These are phyloP conservation scores for Anolis apletophallus DNA, from an alignment of 2,797 vertebrate genomes.

Conservation along the genomic window DNA sequence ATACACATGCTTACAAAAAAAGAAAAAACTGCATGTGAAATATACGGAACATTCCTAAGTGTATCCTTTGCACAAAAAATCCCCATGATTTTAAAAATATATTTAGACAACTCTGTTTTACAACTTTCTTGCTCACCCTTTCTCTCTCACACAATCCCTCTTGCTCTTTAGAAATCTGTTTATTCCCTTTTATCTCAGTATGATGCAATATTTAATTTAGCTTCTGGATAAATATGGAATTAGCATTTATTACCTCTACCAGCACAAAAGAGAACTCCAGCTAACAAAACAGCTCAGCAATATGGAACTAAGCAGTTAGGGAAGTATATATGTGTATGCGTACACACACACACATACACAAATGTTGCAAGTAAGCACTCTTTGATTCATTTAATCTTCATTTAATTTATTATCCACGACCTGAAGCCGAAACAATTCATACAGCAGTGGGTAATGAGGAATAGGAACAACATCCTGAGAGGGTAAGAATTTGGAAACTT, in stretches of 20 bases:
- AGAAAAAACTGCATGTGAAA: not conserved
- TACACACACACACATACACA: too few species aligned
- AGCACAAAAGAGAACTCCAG: not conserved
- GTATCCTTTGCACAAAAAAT: not conserved
- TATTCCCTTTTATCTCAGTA: not conserved
- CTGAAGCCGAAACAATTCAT: not conserved
- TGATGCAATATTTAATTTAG: not conserved
- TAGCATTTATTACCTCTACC: not conserved
- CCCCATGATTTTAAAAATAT: too few species aligned
- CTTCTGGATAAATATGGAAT: not conserved
- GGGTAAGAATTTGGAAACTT: not conserved
- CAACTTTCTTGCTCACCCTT: not conserved
- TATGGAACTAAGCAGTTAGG: not conserved
- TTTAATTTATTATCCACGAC: not conserved
- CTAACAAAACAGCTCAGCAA: not conserved
- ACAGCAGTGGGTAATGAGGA: not conserved
- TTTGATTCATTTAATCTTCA: not conserved
- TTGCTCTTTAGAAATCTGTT: not conserved
- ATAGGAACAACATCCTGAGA: conserved; percentile 1
- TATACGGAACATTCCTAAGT: not conserved
- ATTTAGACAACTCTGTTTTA: not conserved
- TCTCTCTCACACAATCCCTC: too few species aligned
- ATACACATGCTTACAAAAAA: not conserved
- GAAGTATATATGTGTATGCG: not conserved
- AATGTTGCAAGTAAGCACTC: not conserved